Evolutionary conservation across 2,797 vertebrate genomes (phyloP).

Genomic region (Botia almorhae): DNA sequence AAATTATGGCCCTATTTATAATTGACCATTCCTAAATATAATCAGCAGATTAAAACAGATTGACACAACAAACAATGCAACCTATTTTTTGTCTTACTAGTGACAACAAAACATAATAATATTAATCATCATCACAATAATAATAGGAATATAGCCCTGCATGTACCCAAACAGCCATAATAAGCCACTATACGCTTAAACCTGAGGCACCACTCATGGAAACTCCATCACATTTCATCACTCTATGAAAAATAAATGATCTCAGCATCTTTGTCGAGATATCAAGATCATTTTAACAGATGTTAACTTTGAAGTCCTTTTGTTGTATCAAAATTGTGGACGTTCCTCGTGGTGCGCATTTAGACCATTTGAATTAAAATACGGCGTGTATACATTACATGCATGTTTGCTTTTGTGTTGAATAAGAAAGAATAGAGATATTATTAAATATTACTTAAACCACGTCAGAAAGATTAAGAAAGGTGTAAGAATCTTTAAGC

Average conservation of each 20-base stretch:
- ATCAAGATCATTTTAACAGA: conserved; percentile 18
- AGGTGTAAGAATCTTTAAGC: conserved; percentile 56
- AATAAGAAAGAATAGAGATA: conserved; percentile 23
- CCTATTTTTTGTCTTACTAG: too few species aligned
- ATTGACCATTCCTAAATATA: not conserved
- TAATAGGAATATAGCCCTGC: too few species aligned
- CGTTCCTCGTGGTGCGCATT: not conserved
- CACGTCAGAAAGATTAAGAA: conserved; percentile 61
- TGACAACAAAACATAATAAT: too few species aligned
- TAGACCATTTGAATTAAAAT: not conserved
- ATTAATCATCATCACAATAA: too few species aligned
- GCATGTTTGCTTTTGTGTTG: not conserved
- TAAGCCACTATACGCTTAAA: too few species aligned
- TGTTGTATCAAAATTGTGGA: not conserved
- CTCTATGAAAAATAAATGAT: not conserved
- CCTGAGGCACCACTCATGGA: too few species aligned
- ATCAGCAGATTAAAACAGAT: not conserved
- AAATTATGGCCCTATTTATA: not conserved
- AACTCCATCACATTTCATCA: too few species aligned
- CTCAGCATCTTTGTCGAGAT: not conserved
- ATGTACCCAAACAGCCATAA: too few species aligned
- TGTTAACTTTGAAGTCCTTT: not conserved
- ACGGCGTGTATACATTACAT: not conserved
- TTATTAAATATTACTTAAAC: conserved; percentile 48
- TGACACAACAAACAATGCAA: too few species aligned